Evolutionary conservation across 2,113 vertebrate genomes (phyloP).

Genomic region (Oncorhynchus gorbuscha): DNA sequence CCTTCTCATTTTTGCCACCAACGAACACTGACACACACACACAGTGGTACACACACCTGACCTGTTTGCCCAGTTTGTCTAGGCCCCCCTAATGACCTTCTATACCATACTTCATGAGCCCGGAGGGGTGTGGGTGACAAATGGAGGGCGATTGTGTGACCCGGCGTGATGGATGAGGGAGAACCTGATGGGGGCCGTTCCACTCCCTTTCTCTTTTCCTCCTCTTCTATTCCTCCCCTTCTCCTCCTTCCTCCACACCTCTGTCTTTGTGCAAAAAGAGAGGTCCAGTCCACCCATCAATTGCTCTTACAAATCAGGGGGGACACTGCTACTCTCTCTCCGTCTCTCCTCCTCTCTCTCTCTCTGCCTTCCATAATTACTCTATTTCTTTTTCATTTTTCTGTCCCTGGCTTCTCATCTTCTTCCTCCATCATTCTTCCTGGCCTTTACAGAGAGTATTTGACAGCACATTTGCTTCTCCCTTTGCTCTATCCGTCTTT

Average conservation of each 20-base stretch:
- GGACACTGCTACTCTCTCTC: not conserved
- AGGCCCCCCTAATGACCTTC: not conserved
- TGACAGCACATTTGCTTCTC: not conserved
- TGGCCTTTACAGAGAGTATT: not conserved
- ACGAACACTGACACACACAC: no score
- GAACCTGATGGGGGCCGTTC: not conserved
- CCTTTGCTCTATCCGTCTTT: not conserved
- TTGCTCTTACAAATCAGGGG: not conserved
- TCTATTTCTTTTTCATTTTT: not conserved
- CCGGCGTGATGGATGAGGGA: not conserved
- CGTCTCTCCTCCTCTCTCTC: not conserved
- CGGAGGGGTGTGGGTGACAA: slow-evolving; percentile 35
- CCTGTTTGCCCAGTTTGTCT: no score
- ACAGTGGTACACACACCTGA: no score
- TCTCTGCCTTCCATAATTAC: not conserved
- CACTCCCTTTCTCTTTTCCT: not conserved
- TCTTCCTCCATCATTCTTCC: not conserved
- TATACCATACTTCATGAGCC: slow-evolving; percentile 38
- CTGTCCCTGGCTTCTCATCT: not conserved
- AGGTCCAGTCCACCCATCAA: not conserved
- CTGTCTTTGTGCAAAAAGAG: not conserved
- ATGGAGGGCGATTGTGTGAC: slow-evolving; percentile 32
- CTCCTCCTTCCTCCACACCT: not conserved
- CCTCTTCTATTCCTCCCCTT: not conserved
- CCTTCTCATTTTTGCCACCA: no score